A percentile compares a stretch with the other conserved stretches of the same genome.
phyloP scores from a whole-genome alignment of 2,113 vertebrate genomes.

The Vanacampus margaritifer region DNA sequence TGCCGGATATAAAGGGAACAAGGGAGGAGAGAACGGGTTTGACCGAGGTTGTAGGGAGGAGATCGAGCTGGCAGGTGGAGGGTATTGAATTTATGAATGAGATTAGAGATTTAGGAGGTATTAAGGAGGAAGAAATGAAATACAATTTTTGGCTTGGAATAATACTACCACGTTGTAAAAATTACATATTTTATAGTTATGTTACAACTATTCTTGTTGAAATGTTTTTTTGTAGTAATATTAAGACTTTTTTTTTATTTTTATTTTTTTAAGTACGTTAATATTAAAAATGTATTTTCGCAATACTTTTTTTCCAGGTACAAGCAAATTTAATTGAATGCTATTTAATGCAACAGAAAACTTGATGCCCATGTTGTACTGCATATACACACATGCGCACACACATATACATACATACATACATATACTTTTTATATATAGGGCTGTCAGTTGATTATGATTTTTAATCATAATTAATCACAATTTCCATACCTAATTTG shows the following conservation, averaged over 20 bases:
- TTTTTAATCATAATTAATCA: too few relatives aligned
- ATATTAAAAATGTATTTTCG: not conserved
- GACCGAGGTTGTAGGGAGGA: not conserved
- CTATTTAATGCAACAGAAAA: too few relatives aligned
- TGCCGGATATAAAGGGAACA: not conserved
- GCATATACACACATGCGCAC: too few relatives aligned
- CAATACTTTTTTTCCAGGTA: not conserved
- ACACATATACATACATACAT: too few relatives aligned
- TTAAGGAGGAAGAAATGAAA: not conserved
- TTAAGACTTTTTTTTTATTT: not conserved
- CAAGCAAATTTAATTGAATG: too few relatives aligned
- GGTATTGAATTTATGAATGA: not conserved
- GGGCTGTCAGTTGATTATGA: too few relatives aligned
- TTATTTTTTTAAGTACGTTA: too few relatives aligned
- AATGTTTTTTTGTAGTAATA: not conserved
- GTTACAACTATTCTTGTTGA: not conserved
- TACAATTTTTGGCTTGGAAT: not conserved
- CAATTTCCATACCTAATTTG: too few relatives aligned
- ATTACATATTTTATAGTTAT: too few relatives aligned
- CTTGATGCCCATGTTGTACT: too few relatives aligned
- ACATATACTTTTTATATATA: too few relatives aligned
- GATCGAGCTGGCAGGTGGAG: not conserved
- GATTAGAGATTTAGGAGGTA: not conserved
- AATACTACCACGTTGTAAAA: too few relatives aligned
- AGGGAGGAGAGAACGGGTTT: not conserved